Evolutionary conservation across 1,140 invertebrate genomes (phyloP).

Genomic region (Drosophila simulans): DNA sequence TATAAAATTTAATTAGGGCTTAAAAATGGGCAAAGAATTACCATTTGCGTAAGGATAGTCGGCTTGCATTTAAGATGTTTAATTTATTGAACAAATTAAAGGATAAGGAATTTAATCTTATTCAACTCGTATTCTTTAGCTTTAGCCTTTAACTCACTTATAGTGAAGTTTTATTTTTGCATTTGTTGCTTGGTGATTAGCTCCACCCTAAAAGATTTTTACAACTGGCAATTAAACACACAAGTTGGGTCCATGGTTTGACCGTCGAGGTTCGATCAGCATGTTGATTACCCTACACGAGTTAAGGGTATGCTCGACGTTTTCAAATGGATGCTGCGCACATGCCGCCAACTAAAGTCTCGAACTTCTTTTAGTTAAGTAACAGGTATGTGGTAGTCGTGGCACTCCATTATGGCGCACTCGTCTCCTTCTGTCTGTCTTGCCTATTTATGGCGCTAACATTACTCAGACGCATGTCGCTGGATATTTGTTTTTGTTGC

Average conservation of each 20-base stretch:
- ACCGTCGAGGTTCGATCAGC: constrained; percentile 1
- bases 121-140: no score
- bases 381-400: no score
- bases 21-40: not conserved
- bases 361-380: no score
- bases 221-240: constrained; percentile 63
- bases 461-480: constrained; percentile 49
- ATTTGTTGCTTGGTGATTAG: constrained; percentile 35
- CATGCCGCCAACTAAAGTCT: no score
- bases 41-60: not conserved
- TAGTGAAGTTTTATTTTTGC: constrained; percentile 13
- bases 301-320: no score
- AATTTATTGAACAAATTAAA: no score
- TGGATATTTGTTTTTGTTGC: constrained; percentile 6
- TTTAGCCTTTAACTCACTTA: constrained; percentile 30
- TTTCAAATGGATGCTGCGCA: no score
- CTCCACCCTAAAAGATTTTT: constrained; percentile 55
- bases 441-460: constrained; percentile 61
- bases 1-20: not conserved
- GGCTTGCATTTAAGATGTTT: no score
- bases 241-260: constrained; percentile 12
- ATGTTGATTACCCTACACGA: not conserved
- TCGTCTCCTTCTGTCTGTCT: constrained; percentile 6
- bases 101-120: no score
- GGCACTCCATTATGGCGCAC: no score